phyloP scores from a whole-genome alignment of 2,113 vertebrate species.

The Eclectus roratus region DNA sequence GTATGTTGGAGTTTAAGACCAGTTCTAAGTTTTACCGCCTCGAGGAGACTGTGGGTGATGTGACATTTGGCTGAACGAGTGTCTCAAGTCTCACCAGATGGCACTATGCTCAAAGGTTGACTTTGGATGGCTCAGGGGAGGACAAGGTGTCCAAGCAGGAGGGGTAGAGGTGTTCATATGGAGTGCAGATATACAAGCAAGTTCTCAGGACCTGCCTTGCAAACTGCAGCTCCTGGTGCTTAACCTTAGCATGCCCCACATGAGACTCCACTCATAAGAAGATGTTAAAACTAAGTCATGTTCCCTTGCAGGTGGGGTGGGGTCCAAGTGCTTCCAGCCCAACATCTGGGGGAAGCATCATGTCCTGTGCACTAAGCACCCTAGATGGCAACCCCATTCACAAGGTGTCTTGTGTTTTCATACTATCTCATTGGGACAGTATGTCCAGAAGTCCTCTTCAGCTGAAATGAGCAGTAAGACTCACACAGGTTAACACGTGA shows the following conservation, averaged over 20 bases:
- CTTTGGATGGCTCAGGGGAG: not conserved
- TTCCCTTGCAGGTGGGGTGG: rapidly evolving
- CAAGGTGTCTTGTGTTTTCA: not conserved
- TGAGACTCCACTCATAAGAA: not conserved
- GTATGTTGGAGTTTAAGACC: not conserved
- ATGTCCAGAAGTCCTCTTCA: not conserved
- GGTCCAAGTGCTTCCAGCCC: not conserved
- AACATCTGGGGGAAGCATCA: not conserved
- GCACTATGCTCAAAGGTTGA: slow-evolving; percentile 6
- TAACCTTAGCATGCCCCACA: not conserved
- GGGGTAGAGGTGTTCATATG: not conserved
- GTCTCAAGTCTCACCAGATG: slow-evolving; percentile 3
- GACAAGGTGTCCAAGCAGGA: not conserved
- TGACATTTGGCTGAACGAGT: rapidly evolving
- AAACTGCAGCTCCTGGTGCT: not conserved
- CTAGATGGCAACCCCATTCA: not conserved
- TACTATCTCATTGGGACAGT: not conserved
- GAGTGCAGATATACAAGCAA: not conserved
- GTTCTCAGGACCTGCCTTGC: not conserved
- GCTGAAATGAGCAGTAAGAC: not conserved
- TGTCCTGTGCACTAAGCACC: rapidly evolving
- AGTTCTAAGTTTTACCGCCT: not conserved
- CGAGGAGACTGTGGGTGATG: not conserved
- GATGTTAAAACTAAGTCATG: not conserved
- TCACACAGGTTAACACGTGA: not conserved